A percentile compares a stretch with the other conserved stretches of the same genome.
Conservation (phyloP, 2,113 vertebrate species). For the Numida meleagris region DNA sequence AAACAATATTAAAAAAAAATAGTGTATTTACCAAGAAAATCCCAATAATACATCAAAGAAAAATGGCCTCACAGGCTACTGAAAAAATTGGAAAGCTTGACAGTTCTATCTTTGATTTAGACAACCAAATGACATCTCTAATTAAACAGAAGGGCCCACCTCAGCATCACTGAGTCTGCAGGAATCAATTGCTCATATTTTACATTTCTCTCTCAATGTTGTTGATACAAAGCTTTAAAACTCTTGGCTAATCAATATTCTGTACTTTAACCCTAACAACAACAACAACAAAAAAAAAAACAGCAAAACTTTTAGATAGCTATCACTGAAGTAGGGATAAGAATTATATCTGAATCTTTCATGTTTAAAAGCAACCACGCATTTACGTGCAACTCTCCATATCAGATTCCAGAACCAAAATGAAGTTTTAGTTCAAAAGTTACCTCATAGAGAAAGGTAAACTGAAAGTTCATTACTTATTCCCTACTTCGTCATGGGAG, state of each 20-base stretch:
- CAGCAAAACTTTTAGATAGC: not conserved
- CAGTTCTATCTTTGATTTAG: not conserved
- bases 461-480: slow-evolving; percentile 24
- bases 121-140: not conserved
- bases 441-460: not conserved
- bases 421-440: not conserved
- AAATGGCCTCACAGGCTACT: not conserved
- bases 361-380: not conserved
- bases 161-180: not conserved
- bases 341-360: not conserved
- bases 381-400: not conserved
- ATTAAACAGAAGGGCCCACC: not conserved
- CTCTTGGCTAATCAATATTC: not conserved
- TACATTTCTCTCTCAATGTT: not conserved
- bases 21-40: not conserved
- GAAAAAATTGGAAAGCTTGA: not conserved
- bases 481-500: not conserved
- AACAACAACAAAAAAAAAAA: not conserved
- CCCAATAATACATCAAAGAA: not conserved
- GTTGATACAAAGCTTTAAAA: not conserved
- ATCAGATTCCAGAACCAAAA: not conserved
- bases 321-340: not conserved
- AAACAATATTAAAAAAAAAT: not conserved
- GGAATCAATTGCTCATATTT: not conserved
- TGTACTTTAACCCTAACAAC: not conserved